Base-by-base conservation (phyloP, 2,113 vertebrate species). In the Daubentonia madagascariensis region DNA sequence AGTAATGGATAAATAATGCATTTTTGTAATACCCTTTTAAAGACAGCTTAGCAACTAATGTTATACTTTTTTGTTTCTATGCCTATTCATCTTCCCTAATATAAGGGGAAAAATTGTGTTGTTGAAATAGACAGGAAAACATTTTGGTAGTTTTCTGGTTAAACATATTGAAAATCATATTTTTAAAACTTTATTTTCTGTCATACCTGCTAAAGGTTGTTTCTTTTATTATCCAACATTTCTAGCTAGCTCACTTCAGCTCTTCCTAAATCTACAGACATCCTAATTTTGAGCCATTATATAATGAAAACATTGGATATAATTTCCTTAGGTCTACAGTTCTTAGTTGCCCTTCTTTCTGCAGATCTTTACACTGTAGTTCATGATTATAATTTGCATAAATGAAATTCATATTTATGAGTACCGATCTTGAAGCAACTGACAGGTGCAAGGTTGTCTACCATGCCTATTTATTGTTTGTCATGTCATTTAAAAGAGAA, bases 341-440 rank as follows among this genome's bases (percentile, higher is more conserved):
- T 98, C 84, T 97, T 92, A 96, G 96, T 98, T 98, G 63, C 97
- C 89, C 94, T 97, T 97, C 90, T 95, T 97, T 48, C 97, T 98
- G 93, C 97, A 97, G 79, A 97, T 98, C 96, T 98, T 98, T 96
- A 92, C 81, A 97, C 94, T 97, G 94, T 97, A 97, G 94, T 93
- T 98, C 86, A 73, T 98, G 96, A 97, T 97, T 98, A 96, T 98
- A 97, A 98, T 99, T 98, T 98, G 96, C 93, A 98, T 98, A 98
- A 98, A 96, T 98, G 97, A 98, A 98, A 98, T 98, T 98, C 97
- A 97, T 98, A 98, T 98, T 98, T 99, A 98, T 98, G 97, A 98
- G 97, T 90, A 95, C 92, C 97, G 97, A 98, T 98, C 94, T 98
- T 98, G 96, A 97, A 98, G 97, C 97, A 98, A 97, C 95, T 98